A percentile compares a stretch with the other conserved stretches of the same genome.
Conservation (phyloP, 2,888 invertebrate genomes). For the Oasisia sp. region DNA sequence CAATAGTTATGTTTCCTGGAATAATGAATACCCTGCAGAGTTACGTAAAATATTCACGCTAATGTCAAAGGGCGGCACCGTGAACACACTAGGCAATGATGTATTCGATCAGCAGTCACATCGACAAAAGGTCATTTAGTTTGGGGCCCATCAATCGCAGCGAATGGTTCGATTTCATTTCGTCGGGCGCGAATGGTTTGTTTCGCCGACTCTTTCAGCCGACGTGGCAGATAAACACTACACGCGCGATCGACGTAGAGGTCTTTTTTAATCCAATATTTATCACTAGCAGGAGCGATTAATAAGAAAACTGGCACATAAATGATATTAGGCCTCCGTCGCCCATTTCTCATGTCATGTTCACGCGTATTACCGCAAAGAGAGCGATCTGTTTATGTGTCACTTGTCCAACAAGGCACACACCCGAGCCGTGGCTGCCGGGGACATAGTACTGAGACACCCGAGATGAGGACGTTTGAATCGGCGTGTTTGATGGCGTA, state of each 20-base stretch:
- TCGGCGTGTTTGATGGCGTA: no score
- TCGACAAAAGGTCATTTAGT: slow-evolving; percentile 13
- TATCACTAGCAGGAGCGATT: background rate
- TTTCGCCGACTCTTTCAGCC: background rate
- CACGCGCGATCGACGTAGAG: background rate
- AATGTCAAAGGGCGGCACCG: background rate
- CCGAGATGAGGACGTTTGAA: no score
- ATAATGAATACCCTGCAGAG: slow-evolving; percentile 9
- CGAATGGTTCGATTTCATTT: slow-evolving; percentile 11
- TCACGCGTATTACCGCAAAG: background rate
- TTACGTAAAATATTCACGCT: slow-evolving; percentile 5
- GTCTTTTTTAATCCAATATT: background rate
- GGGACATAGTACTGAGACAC: no score
- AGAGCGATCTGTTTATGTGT: background rate
- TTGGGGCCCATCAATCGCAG: background rate
- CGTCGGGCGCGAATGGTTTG: background rate
- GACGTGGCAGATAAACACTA: background rate
- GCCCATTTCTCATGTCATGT: background rate
- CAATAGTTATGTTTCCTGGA: slow-evolving; percentile 7
- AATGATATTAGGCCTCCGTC: background rate
- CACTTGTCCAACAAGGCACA: background rate
- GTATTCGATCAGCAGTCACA: background rate
- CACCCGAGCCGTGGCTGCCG: no score
- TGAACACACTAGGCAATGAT: background rate
- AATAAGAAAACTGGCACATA: slow-evolving; percentile 4